Percentiles rank a stretch among this genome's conserved stretches.
phyloP scores from a whole-genome alignment of 2,888 invertebrate genomes.

The Ctena decussata region DNA sequence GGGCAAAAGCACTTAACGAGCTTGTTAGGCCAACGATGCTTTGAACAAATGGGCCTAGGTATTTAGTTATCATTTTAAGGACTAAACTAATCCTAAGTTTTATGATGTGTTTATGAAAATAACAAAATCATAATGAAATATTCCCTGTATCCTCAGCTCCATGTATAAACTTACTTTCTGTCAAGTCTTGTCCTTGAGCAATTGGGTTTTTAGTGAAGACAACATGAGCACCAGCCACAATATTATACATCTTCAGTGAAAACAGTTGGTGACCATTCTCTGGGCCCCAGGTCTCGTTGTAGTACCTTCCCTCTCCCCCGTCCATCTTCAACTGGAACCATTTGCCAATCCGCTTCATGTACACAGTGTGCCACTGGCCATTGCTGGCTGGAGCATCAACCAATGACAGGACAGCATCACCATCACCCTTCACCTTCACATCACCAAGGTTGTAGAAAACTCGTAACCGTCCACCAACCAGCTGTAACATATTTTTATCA shows the following conservation, averaged over 20 bases:
- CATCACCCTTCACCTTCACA: slow-evolving; percentile 89
- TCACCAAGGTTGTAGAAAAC: slow-evolving; percentile 98
- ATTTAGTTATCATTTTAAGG: too few relatives aligned
- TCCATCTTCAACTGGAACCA: slow-evolving; percentile 97
- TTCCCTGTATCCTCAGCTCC: too few relatives aligned
- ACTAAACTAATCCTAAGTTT: too few relatives aligned
- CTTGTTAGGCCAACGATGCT: too few relatives aligned
- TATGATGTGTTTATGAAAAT: too few relatives aligned
- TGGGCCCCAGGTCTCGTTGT: slow-evolving; percentile 88
- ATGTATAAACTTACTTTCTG: slow-evolving; percentile 62
- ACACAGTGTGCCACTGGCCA: slow-evolving; percentile 98
- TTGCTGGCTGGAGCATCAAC: slow-evolving; percentile 96
- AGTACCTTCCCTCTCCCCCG: slow-evolving; percentile 94
- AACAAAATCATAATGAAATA: too few relatives aligned
- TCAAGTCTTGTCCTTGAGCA: slow-evolving; percentile 64
- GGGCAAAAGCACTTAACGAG: too few relatives aligned
- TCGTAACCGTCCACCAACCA: slow-evolving; percentile 95
- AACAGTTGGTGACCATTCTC: slow-evolving; percentile 64
- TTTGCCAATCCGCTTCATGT: slow-evolving; percentile 96
- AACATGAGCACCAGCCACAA: slow-evolving; percentile 94
- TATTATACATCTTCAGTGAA: slow-evolving; percentile 92
- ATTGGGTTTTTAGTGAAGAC: slow-evolving; percentile 65
- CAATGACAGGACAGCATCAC: slow-evolving; percentile 87
- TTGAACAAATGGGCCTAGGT: too few relatives aligned
- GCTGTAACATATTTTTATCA: too few relatives aligned